Evolutionary conservation across 2,797 vertebrate species (phyloP).

Genomic region (Crocidura indochinensis): DNA sequence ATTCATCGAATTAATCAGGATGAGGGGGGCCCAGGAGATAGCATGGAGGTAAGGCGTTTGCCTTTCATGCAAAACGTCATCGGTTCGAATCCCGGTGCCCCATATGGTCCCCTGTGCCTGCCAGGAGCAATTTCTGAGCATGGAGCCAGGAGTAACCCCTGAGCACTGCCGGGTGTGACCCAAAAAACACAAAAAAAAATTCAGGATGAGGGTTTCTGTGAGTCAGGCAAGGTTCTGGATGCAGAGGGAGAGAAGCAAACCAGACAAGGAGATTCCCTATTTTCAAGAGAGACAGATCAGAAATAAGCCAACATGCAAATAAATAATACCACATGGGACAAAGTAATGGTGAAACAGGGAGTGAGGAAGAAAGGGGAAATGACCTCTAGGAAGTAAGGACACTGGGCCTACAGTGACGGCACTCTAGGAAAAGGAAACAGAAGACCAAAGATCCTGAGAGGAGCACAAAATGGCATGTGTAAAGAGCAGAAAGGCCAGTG

Average conservation of each 20-base stretch:
- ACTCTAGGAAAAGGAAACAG: not conserved
- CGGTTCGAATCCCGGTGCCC: no score
- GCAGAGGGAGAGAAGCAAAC: not conserved
- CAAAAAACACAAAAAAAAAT: no score
- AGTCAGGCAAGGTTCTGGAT: not conserved
- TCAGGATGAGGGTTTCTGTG: not conserved
- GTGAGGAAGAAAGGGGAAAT: not conserved
- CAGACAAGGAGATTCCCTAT: not conserved
- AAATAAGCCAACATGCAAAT: not conserved
- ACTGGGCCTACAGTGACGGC: not conserved
- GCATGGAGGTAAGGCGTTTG: no score
- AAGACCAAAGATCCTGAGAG: slow-evolving; percentile 16
- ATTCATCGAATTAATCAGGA: not conserved
- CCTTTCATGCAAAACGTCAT: no score
- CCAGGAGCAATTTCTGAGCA: no score
- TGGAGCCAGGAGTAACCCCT: no score
- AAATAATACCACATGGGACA: not conserved
- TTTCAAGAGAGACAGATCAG: not conserved
- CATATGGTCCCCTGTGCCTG: no score
- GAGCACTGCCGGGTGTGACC: no score
- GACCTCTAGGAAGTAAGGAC: not conserved
- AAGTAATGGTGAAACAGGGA: not conserved
- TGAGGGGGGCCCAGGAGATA: no score
- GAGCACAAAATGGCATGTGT: not conserved
- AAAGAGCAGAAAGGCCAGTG: not conserved